Conservation (phyloP, 2,113 vertebrate genomes). For the Hippocampus mohnikei region DNA sequence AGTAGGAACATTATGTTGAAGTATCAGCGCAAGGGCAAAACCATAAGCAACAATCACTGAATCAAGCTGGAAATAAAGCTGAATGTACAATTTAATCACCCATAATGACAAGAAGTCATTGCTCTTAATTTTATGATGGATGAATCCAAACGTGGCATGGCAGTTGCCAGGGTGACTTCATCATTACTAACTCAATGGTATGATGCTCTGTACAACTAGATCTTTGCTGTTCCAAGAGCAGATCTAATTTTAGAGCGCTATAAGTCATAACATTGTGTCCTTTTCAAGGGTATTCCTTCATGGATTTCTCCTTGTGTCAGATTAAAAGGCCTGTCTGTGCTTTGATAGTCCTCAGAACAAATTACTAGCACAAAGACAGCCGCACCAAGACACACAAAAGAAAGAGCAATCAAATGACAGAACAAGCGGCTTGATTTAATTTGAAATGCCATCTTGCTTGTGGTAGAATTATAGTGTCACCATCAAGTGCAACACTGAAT, state of each 20-base stretch:
- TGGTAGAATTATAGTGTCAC: background rate
- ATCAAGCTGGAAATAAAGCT: constrained; percentile 49
- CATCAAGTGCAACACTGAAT: background rate
- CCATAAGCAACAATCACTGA: constrained; percentile 20
- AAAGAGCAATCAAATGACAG: constrained; percentile 11
- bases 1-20: constrained; percentile 22
- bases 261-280: constrained; percentile 27
- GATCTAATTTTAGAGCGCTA: constrained; percentile 58
- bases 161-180: constrained; percentile 70
- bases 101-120: constrained; percentile 43
- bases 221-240: constrained; percentile 44
- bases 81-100: constrained; percentile 45
- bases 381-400: constrained; percentile 4
- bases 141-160: constrained; percentile 50
- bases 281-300: constrained; percentile 23
- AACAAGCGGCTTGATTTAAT: background rate
- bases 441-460: background rate
- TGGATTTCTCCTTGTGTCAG: constrained; percentile 10
- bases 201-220: constrained; percentile 41
- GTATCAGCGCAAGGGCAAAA: constrained; percentile 21
- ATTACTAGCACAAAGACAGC: constrained; percentile 14
- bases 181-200: constrained; percentile 55
- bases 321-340: constrained; percentile 8
- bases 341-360: constrained; percentile 11
- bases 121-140: constrained; percentile 32